These are phyloP conservation scores for Cenopis cana DNA, from an alignment of 2,888 invertebrate genomes.

Conservation along the genomic window DNA sequence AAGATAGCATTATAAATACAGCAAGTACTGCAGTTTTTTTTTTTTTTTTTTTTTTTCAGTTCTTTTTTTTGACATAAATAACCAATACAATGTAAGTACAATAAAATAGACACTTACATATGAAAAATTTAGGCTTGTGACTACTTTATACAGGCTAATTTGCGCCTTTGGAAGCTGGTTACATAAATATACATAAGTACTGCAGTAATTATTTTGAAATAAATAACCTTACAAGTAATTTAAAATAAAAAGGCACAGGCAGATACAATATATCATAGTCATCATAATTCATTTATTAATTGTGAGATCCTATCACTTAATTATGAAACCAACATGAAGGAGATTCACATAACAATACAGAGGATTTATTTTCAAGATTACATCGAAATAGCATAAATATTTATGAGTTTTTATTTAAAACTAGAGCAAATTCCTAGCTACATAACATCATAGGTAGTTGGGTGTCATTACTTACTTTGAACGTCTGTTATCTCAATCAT, in stretches of 20 bases:
- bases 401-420: constrained; percentile 28
- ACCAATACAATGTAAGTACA: too few relatives aligned
- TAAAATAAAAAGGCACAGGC: too few relatives aligned
- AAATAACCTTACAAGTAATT: too few relatives aligned
- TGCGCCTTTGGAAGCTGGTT: too few relatives aligned
- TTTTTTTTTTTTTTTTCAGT: too few relatives aligned
- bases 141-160: too few relatives aligned
- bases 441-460: constrained; percentile 40
- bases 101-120: too few relatives aligned
- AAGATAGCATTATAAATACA: too few relatives aligned
- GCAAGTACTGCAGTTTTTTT: neutral
- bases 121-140: too few relatives aligned
- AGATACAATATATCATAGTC: constrained; percentile 6
- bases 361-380: constrained; percentile 3
- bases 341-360: neutral
- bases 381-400: neutral
- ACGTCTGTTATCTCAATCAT: constrained; percentile 95
- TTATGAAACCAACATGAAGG: neutral
- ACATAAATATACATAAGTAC: too few relatives aligned
- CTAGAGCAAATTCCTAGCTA: constrained; percentile 21
- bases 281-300: neutral
- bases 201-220: too few relatives aligned
- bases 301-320: neutral
- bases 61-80: too few relatives aligned
- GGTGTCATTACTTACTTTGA: constrained; percentile 88